Evolutionary conservation across 2,888 invertebrate genomes (phyloP).

Genomic region (Frankliniella fusca): DNA sequence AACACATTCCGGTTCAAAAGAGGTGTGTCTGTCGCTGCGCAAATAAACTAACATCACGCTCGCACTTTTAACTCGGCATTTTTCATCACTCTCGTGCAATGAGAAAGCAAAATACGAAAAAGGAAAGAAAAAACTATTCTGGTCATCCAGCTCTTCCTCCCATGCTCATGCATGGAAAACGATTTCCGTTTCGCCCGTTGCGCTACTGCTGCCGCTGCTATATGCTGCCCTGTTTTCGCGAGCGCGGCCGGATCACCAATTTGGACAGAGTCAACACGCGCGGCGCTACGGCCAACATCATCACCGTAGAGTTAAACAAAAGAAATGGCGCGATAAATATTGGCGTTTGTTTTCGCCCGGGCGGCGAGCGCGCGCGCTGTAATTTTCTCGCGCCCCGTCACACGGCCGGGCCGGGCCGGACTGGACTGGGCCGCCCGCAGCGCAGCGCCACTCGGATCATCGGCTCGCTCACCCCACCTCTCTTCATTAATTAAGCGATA

Average conservation of each 20-base stretch:
- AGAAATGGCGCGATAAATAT: constrained; percentile 18
- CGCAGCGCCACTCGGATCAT: too few species aligned
- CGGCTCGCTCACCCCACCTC: not conserved
- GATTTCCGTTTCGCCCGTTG: not conserved
- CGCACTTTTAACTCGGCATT: too few species aligned
- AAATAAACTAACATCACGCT: too few species aligned
- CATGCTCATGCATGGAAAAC: not conserved
- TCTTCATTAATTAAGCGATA: not conserved
- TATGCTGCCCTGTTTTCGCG: not conserved
- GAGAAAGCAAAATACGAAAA: not conserved
- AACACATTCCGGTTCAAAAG: too few species aligned
- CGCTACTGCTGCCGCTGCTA: not conserved
- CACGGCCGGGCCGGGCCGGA: not conserved
- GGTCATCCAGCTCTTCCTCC: not conserved
- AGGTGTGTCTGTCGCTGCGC: too few species aligned
- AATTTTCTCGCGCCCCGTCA: not conserved
- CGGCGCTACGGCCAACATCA: not conserved
- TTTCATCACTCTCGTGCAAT: not conserved
- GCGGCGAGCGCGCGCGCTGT: not conserved
- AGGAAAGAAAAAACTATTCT: not conserved
- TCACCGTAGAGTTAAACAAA: not conserved
- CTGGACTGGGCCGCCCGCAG: too few species aligned
- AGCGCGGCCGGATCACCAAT: not conserved
- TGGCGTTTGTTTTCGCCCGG: not conserved
- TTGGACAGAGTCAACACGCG: constrained; percentile 5